Base-by-base conservation (phyloP, 2,888 invertebrate genomes). In the Crematogaster levior region DNA sequence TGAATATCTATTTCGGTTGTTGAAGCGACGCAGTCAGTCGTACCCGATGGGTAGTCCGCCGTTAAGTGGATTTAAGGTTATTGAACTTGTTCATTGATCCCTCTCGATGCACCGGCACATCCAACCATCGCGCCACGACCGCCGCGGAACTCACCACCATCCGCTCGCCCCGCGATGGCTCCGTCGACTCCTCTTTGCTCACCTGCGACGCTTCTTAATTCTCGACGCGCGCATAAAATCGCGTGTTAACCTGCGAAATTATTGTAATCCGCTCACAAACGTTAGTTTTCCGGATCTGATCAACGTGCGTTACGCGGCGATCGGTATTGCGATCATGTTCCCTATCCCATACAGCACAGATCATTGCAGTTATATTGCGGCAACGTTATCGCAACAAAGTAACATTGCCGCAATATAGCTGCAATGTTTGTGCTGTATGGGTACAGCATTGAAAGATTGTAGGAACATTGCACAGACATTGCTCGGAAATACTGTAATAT, bases 51-150 rank as follows among this genome's bases (percentile, higher is more conserved):
- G 82, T 90, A 86, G 87, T 87, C 86, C 87, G 85, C 89, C 91
- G 91, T 92, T 92, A 90, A 93, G 92, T 93, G 92, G 93, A 94
- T 93, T 93, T 93, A 92, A 92, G 94, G 94, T 93, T 93, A 92
- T 93, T 93, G 93, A 94, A 94, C 94, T 91, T 91, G 89, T 89
- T 92, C 93, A 93, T 93, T 93, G 94, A 94, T 93, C 92, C 91
- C 86, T 86, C 88, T 88, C 87, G 85, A 85, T 88, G 88, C 86
- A 89, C 85, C 84, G 85, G 83, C 86, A 80, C 87, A 89, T 88
- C 86, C 84, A 84, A 40, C 84, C 85, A 53, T 56, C 82, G 75
- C 85, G 84, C 79, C 84, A 84, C 84, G 77, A 82, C 81, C 85
- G 81, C 66, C 73, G 61, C 66, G 46, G 63, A 58, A 60, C 56